Evolutionary conservation across 2,113 vertebrate genomes (phyloP), one percentile per base, ranked within the genome.

Genomic region (Naja naja): DNA sequence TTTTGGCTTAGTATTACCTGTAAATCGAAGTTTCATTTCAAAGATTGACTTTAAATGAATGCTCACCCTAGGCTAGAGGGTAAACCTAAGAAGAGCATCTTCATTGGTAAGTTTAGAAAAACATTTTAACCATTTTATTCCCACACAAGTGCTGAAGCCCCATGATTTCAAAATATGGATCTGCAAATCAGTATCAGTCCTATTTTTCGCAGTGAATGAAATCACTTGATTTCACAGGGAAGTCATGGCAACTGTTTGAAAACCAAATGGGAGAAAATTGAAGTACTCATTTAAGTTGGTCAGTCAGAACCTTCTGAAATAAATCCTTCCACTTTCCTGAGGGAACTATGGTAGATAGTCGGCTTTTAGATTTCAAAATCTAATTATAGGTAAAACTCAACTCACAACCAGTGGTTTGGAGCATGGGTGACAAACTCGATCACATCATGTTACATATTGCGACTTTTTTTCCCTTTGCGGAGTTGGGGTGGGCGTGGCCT

Each of bases 231-330:
- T 58, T 64, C 12, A 23, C 25, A 88, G 87, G 30, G 25, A 52
- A 39, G 3, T 5, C 10, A 11, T 47, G n/a, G 53, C 4, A 58
- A 25, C 18, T 56, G 20, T 49, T 49, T 43, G 39, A 45, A 89
- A 89, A 55, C 20, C 25, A 22, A 92, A 56, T 39, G 7, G 34
- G 5, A 5, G 85, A 22, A 85, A 81, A 58, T 34, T 49, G 3
- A 1, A 89, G 47, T 8, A 95, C 12, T 81, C 58, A 94, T 25
- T 58, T 92, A 93, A 91, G 92, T 92, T 91, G 58, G 91, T 96
- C 92, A 85, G 88, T 90, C 90, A 90, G 56, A 90, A 95, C 93
- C 56, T 54, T 91, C 93, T 87, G 49, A 91, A 91, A 97, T 96
- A 94, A 47, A 88, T 87, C 91, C 43, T 64, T 47, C 8, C 8